phyloP scores from a whole-genome alignment of 2,797 vertebrate species.

The Knipowitschia caucasica region DNA sequence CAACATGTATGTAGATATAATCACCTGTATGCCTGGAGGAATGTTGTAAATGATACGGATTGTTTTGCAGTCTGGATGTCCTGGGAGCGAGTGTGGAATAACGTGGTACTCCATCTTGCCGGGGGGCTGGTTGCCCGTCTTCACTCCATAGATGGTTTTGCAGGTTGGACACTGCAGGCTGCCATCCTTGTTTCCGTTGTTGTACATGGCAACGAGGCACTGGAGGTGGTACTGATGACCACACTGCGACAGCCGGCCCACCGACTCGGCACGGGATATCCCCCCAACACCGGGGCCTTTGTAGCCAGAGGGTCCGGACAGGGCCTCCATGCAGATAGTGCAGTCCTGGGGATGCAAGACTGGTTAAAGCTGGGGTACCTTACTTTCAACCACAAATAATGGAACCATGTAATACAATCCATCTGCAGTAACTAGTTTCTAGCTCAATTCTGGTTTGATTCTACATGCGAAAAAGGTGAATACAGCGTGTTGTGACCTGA shows the following conservation, averaged over 20 bases:
- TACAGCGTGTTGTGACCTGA: too few species aligned
- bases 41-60: conserved; percentile 98
- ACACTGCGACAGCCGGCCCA: conserved; percentile 87
- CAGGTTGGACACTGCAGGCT: conserved; percentile 96
- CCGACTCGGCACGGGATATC: conserved; percentile 80
- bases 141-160: conserved; percentile 96
- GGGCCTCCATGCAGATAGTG: conserved; percentile 94
- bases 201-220: conserved; percentile 96
- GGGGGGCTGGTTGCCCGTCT: conserved; percentile 94
- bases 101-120: conserved; percentile 98
- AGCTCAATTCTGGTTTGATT: too few species aligned
- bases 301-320: conserved; percentile 87
- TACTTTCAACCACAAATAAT: too few species aligned
- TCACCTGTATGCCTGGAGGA: conserved; percentile 93
- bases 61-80: conserved; percentile 92
- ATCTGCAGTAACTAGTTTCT: too few species aligned
- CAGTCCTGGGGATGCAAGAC: conserved; percentile 78
- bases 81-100: conserved; percentile 92
- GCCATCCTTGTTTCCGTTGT: conserved; percentile 96
- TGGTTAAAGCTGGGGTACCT: neutral
- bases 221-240: conserved; percentile 92
- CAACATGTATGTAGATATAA: too few species aligned
- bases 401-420: neutral
- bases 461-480: too few species aligned
- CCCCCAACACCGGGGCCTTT: conserved; percentile 83